phyloP scores from a whole-genome alignment of 2,797 vertebrate species.

The Alcedo quadribrachys region DNA sequence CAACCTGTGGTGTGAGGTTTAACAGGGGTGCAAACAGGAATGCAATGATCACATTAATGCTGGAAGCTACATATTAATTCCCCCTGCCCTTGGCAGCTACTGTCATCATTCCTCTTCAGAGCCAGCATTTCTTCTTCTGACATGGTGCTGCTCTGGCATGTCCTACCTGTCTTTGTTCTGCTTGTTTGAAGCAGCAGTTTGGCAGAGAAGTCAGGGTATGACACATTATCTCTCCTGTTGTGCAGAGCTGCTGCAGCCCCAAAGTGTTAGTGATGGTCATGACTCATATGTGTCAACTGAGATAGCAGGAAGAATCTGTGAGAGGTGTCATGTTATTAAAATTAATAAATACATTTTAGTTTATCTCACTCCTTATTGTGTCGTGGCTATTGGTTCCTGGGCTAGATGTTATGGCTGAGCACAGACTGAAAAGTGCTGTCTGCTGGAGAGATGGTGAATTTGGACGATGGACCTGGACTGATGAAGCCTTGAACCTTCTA shows the following conservation, averaged over 20 bases:
- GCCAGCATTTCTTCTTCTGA: background rate
- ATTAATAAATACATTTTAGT: background rate
- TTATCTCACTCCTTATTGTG: background rate
- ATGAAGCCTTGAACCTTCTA: background rate
- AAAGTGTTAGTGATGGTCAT: accelerated
- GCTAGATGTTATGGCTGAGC: background rate
- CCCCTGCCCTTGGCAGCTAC: background rate
- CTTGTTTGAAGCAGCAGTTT: background rate
- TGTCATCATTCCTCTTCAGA: background rate
- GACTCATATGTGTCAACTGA: background rate
- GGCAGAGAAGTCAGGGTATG: background rate
- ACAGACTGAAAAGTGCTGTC: background rate
- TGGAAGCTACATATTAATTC: background rate
- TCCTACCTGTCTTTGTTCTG: background rate
- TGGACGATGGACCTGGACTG: accelerated
- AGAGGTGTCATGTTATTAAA: background rate
- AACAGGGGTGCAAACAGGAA: background rate
- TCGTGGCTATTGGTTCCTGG: background rate
- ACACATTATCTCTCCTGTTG: accelerated
- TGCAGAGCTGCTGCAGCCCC: background rate
- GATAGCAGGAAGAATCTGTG: background rate
- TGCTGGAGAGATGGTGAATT: background rate
- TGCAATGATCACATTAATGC: background rate
- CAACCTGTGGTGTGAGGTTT: conserved; percentile 4
- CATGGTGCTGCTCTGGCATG: background rate